Conservation (phyloP, 2,797 vertebrate species). For the Pipistrellus kuhlii region DNA sequence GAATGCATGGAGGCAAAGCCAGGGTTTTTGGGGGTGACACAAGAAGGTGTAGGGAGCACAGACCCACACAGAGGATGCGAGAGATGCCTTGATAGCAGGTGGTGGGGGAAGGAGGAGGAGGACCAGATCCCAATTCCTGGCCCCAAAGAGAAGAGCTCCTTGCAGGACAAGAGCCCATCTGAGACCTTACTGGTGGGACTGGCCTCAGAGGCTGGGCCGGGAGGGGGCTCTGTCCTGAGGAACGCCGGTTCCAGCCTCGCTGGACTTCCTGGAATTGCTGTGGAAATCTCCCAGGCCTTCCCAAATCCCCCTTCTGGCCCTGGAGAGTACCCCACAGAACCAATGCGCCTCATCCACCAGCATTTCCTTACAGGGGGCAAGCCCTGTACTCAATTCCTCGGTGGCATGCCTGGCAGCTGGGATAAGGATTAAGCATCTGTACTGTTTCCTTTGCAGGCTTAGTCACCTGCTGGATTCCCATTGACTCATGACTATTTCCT, state of each 20-base stretch:
- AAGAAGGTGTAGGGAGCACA: neutral
- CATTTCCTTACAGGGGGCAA: neutral
- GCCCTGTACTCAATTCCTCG: neutral
- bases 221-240: neutral
- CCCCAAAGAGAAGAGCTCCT: neutral
- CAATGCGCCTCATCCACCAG: neutral
- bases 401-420: accelerated
- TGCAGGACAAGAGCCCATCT: neutral
- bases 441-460: neutral
- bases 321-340: neutral
- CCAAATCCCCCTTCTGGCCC: neutral
- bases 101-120: too few relatives aligned
- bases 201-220: neutral
- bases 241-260: neutral
- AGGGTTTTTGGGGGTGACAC: neutral
- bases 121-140: neutral
- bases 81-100: neutral
- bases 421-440: too few relatives aligned
- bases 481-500: accelerated
- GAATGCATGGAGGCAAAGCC: conserved; percentile 13
- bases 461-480: neutral
- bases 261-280: neutral
- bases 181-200: neutral
- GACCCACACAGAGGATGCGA: neutral
- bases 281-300: neutral